Percentiles rank a stretch among this genome's conserved stretches.
These are phyloP conservation scores for Aphidius ervi DNA, from an alignment of 1,140 invertebrate genomes.

Conservation along the genomic window DNA sequence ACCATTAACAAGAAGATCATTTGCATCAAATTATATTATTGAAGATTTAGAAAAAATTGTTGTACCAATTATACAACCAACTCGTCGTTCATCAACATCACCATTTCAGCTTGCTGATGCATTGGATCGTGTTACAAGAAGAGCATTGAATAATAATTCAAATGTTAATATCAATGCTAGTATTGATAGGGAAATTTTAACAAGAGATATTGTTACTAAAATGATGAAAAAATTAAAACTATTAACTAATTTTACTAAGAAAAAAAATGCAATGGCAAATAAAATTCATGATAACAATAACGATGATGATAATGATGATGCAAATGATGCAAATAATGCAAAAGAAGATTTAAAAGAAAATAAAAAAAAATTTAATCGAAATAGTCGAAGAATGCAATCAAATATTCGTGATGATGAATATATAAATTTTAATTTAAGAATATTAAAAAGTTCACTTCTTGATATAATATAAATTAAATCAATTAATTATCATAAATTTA, in stretches of 20 bases:
- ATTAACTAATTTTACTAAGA: neutral
- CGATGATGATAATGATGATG: constrained; percentile 2
- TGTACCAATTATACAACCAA: constrained; percentile 18
- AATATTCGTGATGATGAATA: too few relatives aligned
- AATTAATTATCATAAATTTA: too few relatives aligned
- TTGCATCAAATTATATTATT: neutral
- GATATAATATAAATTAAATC: too few relatives aligned
- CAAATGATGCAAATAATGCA: constrained; percentile 14
- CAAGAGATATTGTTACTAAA: constrained; percentile 24
- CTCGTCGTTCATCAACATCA: constrained; percentile 16
- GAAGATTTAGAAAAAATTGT: constrained; percentile 23
- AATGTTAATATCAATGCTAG: constrained; percentile 1
- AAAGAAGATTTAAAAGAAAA: constrained; percentile 17
- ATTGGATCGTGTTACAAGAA: constrained; percentile 27
- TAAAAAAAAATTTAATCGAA: too few relatives aligned
- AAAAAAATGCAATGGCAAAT: neutral
- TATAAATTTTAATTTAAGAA: too few relatives aligned
- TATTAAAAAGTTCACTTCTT: too few relatives aligned
- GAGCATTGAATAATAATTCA: constrained; percentile 7
- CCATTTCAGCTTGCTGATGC: constrained; percentile 23
- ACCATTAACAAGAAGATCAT: neutral
- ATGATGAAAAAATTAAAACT: constrained; percentile 27
- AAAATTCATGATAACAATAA: neutral
- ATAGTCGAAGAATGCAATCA: too few relatives aligned
- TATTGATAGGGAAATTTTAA: constrained; percentile 27